Percentiles rank a stretch among this genome's conserved stretches.
Conservation (phyloP, 2,888 invertebrate genomes). For the Mesorhabditis spiculigera region DNA sequence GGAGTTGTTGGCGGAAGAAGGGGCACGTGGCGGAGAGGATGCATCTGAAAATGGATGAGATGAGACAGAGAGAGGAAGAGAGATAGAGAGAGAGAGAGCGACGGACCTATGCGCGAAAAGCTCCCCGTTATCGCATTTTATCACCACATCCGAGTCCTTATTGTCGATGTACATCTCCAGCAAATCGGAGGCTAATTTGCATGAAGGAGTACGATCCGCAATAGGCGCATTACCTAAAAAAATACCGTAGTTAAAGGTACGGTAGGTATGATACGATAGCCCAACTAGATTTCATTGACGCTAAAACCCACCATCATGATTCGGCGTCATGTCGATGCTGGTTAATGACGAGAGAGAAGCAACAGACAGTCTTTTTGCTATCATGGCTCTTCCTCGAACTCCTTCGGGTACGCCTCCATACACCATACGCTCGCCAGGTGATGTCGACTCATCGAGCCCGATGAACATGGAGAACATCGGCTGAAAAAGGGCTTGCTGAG, state of each 20-base stretch:
- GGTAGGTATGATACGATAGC: neutral
- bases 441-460: conserved; percentile 24
- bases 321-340: conserved; percentile 47
- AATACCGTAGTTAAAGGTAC: neutral
- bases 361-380: conserved; percentile 48
- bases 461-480: conserved; percentile 54
- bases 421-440: conserved; percentile 9
- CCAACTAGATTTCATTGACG: neutral
- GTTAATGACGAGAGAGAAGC: conserved; percentile 51
- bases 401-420: neutral
- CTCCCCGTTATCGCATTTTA: conserved; percentile 77
- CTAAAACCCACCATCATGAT: conserved; percentile 16
- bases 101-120: conserved; percentile 77
- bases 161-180: conserved; percentile 86
- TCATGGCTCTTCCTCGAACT: conserved; percentile 34
- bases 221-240: conserved; percentile 18
- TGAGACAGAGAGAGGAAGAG: neutral
- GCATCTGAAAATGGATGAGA: conserved; percentile 63
- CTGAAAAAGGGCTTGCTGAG: too few relatives aligned
- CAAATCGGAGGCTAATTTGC: conserved; percentile 78
- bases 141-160: conserved; percentile 78
- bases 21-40: conserved; percentile 84
- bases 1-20: conserved; percentile 74
- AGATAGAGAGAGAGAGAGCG: too few relatives aligned
- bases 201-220: conserved; percentile 60